Evolutionary conservation across 2,797 vertebrate species (phyloP).

Genomic region (Clarias fuscus): DNA sequence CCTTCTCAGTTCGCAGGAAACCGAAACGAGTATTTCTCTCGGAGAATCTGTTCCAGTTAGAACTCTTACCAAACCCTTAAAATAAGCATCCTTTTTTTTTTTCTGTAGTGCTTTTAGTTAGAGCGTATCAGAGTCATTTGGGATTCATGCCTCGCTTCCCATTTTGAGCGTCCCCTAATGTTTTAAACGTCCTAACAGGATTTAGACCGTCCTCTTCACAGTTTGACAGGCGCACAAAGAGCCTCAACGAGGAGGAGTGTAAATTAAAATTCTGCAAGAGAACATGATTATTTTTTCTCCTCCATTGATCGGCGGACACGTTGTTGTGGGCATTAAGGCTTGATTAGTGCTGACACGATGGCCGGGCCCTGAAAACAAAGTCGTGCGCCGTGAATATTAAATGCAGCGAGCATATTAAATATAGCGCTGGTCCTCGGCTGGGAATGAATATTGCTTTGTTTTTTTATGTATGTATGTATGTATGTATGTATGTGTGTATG

Average conservation of each 20-base stretch:
- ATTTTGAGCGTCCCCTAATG: constrained; percentile 27
- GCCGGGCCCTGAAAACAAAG: constrained; percentile 72
- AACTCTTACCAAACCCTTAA: neutral
- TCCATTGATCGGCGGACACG: constrained; percentile 74
- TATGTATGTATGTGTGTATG: neutral
- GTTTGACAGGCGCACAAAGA: constrained; percentile 29
- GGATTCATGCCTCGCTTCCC: constrained; percentile 18
- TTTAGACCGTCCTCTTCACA: constrained; percentile 37
- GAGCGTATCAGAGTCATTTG: constrained; percentile 1
- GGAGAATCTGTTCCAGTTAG: neutral
- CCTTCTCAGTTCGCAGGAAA: neutral
- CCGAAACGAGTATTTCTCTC: neutral
- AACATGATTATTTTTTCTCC: constrained; percentile 58
- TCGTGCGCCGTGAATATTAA: constrained; percentile 66
- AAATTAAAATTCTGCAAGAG: constrained; percentile 68
- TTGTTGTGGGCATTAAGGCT: constrained; percentile 80
- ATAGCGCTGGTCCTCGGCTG: constrained; percentile 67
- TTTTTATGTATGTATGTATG: neutral
- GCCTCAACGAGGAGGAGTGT: constrained; percentile 47
- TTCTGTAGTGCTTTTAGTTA: neutral
- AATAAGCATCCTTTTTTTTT: too few species aligned
- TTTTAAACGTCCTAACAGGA: constrained; percentile 30
- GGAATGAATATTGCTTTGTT: constrained; percentile 72
- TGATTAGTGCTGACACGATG: constrained; percentile 78
- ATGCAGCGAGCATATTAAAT: constrained; percentile 75